phyloP scores from a whole-genome alignment of 2,797 vertebrate species.

The Chaetophractus vellerosus region DNA sequence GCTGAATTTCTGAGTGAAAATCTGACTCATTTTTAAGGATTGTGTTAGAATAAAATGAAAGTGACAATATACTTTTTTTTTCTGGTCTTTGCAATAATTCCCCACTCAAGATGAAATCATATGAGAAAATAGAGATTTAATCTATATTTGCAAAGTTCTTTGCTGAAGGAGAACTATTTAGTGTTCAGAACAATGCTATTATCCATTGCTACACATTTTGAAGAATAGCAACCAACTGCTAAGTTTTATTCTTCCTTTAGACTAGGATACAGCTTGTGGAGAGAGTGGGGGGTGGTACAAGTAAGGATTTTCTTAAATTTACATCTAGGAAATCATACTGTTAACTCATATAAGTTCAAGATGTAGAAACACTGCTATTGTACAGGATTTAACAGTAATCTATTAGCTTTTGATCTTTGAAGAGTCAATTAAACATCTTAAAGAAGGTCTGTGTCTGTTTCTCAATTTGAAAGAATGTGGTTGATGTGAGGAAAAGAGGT shows the following conservation, averaged over 20 bases:
- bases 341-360: constrained; percentile 33
- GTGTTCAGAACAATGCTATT: constrained; percentile 11
- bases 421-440: constrained; percentile 50
- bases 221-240: neutral
- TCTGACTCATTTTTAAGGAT: neutral
- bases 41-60: neutral
- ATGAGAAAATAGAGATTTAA: neutral
- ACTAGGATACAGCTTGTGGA: neutral
- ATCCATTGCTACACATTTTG: neutral
- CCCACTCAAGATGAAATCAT: neutral
- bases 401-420: constrained; percentile 69
- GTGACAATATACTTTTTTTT: neutral
- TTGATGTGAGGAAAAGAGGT: neutral
- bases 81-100: neutral
- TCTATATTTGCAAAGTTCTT: neutral
- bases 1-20: neutral
- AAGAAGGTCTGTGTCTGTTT: neutral
- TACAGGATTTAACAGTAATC: neutral
- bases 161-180: neutral
- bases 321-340: neutral
- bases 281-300: neutral
- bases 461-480: neutral
- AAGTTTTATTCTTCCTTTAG: constrained; percentile 37
- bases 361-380: neutral
- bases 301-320: constrained; percentile 3